These are phyloP conservation scores for Sander vitreus DNA, from an alignment of 2,113 vertebrate genomes.

Conservation along the genomic window DNA sequence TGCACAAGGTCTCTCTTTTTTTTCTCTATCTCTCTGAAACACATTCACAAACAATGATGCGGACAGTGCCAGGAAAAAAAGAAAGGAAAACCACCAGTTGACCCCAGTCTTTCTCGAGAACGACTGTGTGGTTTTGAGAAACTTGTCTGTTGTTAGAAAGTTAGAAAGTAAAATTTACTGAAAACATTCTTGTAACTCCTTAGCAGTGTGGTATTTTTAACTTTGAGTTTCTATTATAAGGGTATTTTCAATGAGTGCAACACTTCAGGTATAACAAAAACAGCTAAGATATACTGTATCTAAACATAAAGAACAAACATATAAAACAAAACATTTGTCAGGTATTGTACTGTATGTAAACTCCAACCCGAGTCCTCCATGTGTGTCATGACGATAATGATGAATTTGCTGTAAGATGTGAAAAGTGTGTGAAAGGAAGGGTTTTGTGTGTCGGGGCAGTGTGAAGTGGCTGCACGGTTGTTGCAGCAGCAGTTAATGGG, in stretches of 20 bases:
- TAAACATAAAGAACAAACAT: not conserved
- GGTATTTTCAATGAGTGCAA: not conserved
- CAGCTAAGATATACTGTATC: not conserved
- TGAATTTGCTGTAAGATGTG: slow-evolving; percentile 4
- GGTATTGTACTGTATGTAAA: not conserved
- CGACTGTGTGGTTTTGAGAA: not conserved
- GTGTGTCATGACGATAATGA: not conserved
- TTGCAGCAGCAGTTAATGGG: slow-evolving; percentile 44
- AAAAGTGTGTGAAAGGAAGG: slow-evolving; percentile 39
- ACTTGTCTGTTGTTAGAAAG: slow-evolving; percentile 25
- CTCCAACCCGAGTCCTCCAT: not conserved
- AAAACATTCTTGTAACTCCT: not conserved
- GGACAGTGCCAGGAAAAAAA: slow-evolving; percentile 34
- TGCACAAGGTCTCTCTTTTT: slow-evolving; percentile 20
- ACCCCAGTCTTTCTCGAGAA: slow-evolving; percentile 22
- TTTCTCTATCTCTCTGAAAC: slow-evolving; percentile 26
- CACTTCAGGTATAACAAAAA: not conserved
- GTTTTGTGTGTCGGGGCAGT: slow-evolving; percentile 7
- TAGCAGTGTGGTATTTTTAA: not conserved
- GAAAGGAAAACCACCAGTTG: slow-evolving; percentile 21
- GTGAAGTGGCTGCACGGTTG: slow-evolving; percentile 56
- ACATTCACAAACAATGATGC: slow-evolving; percentile 37
- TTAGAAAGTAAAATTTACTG: not conserved
- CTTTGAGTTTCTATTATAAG: not conserved
- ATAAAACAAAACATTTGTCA: not conserved